Base-by-base conservation (phyloP, 2,888 invertebrate species). In the Minunthozetes semirufus region DNA sequence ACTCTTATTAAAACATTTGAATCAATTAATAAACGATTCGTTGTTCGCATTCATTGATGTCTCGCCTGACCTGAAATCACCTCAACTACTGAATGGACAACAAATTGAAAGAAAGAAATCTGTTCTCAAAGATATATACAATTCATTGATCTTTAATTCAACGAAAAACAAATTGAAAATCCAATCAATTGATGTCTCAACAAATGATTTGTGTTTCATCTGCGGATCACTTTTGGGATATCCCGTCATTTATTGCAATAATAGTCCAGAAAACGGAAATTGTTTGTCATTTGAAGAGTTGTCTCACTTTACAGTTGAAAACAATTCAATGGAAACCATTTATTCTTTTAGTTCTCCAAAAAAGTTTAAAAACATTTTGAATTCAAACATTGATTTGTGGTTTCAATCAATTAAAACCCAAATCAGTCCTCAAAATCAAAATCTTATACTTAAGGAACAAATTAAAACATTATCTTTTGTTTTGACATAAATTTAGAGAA, bases 201-300 rank as follows among this genome's bases (percentile, higher is more conserved):
- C 13, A 1, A 19, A 5, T 1, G 75, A 75, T 22, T 9, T 71
- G 48, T 75, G 75, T 63, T 42, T 71, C 3, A 63, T 75, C 11
- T 46, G 53, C 38, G 75, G 75, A 9, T 38, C 71, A 29, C 25
- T 75, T 8, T 38, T 75, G 9, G 75, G 75, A 25, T 75, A 75
- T 63, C 75, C 75, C 11, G 13, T 75, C 8, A 71, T 75, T n/a
- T 72, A 72, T 48, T 56, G 59, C 38, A 75, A 75, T 59, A 59
- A 48, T 59, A 29, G 29, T 5, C 46, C 17, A 0, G 13, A 71
- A 27, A 22, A 56, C 4, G 75, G 75, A 3, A 75, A 75, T 59
- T 75, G 75, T 75, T 42, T 75, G 9, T 29, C 75, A 2, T 46
- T 27, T 29, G 38, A 71, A 72, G 13, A 53, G 1, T 38, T 75